A percentile compares a stretch with the other conserved stretches of the same genome.
These are phyloP conservation scores for Agonopterix alstromeriana DNA, from an alignment of 2,888 invertebrate genomes.

Conservation along the genomic window DNA sequence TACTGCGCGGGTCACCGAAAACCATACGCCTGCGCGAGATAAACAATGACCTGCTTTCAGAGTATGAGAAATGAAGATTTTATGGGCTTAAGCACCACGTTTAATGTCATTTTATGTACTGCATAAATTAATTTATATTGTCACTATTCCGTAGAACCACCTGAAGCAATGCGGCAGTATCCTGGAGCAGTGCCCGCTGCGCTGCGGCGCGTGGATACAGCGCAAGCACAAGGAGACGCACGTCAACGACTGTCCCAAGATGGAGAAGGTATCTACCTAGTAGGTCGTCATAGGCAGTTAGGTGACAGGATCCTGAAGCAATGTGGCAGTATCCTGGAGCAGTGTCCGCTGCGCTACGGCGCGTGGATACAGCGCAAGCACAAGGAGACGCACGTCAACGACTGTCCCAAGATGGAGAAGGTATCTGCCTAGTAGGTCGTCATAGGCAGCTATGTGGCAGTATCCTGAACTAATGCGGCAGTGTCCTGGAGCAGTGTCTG, in stretches of 20 bases:
- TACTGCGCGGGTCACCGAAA: too few relatives aligned
- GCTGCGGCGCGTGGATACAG: constrained; percentile 83
- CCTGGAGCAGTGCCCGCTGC: constrained; percentile 81
- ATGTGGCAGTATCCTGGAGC: constrained; percentile 80
- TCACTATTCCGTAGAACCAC: constrained; percentile 69
- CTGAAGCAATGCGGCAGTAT: constrained; percentile 83
- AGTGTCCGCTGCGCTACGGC: constrained; percentile 82
- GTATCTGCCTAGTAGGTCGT: constrained; percentile 18
- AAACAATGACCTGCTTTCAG: too few relatives aligned
- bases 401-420: constrained; percentile 65
- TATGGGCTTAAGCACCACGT: too few relatives aligned
- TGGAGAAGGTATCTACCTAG: constrained; percentile 47
- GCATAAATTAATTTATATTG: too few relatives aligned
- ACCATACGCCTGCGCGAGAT: too few relatives aligned
- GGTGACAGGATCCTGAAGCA: too few relatives aligned
- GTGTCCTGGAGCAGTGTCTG: constrained; percentile 83
- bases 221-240: constrained; percentile 79
- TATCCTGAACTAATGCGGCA: constrained; percentile 53
- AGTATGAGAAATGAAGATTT: too few relatives aligned
- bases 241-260: constrained; percentile 56
- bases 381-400: constrained; percentile 73
- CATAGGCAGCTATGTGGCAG: constrained; percentile 52
- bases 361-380: constrained; percentile 82
- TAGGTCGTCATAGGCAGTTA: too few relatives aligned
- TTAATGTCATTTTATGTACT: too few relatives aligned